These are phyloP conservation scores for Gymnodraco acuticeps DNA, from an alignment of 2,797 vertebrate genomes.

Conservation along the genomic window DNA sequence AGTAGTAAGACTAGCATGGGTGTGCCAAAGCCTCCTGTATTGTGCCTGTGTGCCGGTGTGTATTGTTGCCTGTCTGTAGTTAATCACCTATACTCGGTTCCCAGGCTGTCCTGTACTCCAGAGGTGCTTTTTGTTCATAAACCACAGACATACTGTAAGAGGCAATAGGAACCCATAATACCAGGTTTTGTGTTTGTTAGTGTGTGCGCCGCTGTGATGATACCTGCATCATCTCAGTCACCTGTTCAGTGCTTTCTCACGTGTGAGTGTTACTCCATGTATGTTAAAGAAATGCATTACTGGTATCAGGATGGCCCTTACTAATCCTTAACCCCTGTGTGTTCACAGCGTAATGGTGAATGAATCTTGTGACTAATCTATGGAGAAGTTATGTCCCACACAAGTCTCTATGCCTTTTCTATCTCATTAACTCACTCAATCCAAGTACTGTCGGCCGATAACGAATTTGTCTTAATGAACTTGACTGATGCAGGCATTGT, in stretches of 20 bases:
- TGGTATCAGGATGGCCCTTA: conserved; percentile 60
- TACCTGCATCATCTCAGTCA: conserved; percentile 41
- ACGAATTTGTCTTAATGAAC: conserved; percentile 71
- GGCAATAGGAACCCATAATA: conserved; percentile 74
- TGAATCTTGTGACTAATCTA: conserved; percentile 58
- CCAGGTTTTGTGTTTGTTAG: conserved; percentile 56
- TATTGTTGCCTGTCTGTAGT: conserved; percentile 73
- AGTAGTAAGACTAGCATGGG: conserved; percentile 80
- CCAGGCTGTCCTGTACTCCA: conserved; percentile 67
- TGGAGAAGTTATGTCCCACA: conserved; percentile 49
- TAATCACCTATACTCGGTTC: conserved; percentile 68
- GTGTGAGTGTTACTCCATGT: conserved; percentile 56
- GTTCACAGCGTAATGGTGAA: conserved; percentile 61
- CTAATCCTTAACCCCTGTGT: conserved; percentile 58
- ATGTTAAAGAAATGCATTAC: conserved; percentile 54
- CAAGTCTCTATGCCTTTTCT: conserved; percentile 73
- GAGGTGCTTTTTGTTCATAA: conserved; percentile 68
- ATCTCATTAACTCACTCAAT: conserved; percentile 59
- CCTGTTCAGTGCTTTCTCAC: conserved; percentile 44
- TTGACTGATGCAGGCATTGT: conserved; percentile 70
- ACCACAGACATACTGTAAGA: conserved; percentile 69
- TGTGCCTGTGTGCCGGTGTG: conserved; percentile 80
- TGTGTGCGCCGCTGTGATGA: conserved; percentile 16
- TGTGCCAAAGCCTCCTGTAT: conserved; percentile 84
- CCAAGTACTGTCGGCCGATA: conserved; percentile 67